A percentile compares a stretch with the other conserved stretches of the same genome.
Evolutionary conservation across 2,888 invertebrate genomes (phyloP).

Genomic region (Oxyscelio sp.): DNA sequence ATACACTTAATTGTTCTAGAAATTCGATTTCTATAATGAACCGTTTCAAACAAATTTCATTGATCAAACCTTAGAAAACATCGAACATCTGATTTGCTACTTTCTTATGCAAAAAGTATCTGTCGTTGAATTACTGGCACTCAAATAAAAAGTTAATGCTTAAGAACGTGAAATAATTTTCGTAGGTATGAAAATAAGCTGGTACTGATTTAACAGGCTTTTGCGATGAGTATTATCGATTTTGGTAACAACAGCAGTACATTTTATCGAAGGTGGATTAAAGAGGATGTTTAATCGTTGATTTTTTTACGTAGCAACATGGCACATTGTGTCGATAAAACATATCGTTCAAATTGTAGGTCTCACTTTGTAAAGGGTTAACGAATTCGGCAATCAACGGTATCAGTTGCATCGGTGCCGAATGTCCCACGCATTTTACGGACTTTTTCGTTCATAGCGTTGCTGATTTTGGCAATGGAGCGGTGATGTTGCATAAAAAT

Average conservation of each 20-base stretch:
- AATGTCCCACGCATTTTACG: conserved; percentile 68
- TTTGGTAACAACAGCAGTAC: conserved; percentile 43
- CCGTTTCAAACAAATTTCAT: too few relatives aligned
- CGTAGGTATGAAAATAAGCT: conserved; percentile 37
- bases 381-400: conserved; percentile 83
- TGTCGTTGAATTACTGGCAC: too few relatives aligned
- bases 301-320: conserved; percentile 60
- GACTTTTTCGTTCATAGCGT: conserved; percentile 64
- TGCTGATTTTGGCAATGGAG: conserved; percentile 73
- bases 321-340: conserved; percentile 66
- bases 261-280: conserved; percentile 59
- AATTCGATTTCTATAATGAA: too few relatives aligned
- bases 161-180: neutral
- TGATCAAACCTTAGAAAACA: too few relatives aligned
- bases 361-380: conserved; percentile 78
- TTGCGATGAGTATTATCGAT: conserved; percentile 63
- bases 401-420: conserved; percentile 80
- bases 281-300: conserved; percentile 64
- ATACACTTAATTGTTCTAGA: too few relatives aligned
- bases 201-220: conserved; percentile 48
- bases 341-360: conserved; percentile 61
- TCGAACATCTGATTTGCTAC: too few relatives aligned
- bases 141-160: neutral
- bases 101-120: too few relatives aligned
- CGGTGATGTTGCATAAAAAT: conserved; percentile 69